phyloP scores from a whole-genome alignment of 2,797 vertebrate genomes.

The Microctenopoma stevenorrisi region DNA sequence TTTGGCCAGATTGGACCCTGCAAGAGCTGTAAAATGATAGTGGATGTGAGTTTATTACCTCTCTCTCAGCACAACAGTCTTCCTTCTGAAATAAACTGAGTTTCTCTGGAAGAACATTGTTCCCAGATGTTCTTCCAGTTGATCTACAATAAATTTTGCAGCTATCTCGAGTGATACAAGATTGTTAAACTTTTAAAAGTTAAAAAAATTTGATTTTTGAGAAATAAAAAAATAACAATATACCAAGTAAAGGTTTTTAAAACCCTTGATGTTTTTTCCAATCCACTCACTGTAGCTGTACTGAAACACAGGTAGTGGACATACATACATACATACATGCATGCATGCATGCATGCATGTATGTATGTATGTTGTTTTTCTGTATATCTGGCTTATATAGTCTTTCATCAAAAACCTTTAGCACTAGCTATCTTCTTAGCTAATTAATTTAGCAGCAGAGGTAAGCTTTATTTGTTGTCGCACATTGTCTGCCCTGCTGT shows the following conservation, averaged over 20 bases:
- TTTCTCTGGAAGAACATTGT: too few species aligned
- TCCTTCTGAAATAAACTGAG: neutral
- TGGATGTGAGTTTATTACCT: conserved; percentile 87
- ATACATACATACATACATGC: too few species aligned
- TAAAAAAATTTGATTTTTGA: neutral
- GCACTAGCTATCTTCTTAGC: neutral
- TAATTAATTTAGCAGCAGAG: neutral
- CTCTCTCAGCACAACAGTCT: neutral
- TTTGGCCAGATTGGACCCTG: conserved; percentile 96
- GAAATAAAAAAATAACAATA: neutral
- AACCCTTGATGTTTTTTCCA: too few species aligned
- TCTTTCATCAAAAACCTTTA: neutral
- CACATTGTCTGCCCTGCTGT: too few species aligned
- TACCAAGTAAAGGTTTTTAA: neutral
- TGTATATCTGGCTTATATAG: too few species aligned
- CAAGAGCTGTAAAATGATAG: conserved; percentile 99
- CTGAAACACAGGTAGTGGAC: too few species aligned
- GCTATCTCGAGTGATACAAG: neutral
- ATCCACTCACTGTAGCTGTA: too few species aligned
- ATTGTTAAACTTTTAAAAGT: neutral
- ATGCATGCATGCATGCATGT: too few species aligned
- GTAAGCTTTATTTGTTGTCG: neutral
- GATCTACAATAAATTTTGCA: neutral
- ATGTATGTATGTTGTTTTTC: too few species aligned
- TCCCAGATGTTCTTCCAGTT: neutral